These are phyloP conservation scores for Operophtera brumata DNA, from an alignment of 2,888 invertebrate genomes.

Conservation along the genomic window DNA sequence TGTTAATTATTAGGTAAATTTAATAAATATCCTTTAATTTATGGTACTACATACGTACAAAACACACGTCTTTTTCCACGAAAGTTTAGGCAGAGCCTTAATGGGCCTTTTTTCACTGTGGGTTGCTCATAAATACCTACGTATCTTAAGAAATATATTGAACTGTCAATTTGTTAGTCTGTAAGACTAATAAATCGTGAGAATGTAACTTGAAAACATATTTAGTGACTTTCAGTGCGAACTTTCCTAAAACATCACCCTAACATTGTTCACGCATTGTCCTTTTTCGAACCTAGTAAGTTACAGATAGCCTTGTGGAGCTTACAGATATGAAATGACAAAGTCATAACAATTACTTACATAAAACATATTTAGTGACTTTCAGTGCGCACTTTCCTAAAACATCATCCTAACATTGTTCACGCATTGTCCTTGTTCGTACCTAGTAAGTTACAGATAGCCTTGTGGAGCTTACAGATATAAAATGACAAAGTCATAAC, in stretches of 20 bases:
- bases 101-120: no score
- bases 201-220: no score
- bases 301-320: constrained; percentile 16
- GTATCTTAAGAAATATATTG: no score
- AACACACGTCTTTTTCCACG: no score
- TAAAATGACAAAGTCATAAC: constrained; percentile 5
- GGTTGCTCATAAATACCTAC: no score
- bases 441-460: constrained; percentile 14
- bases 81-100: no score
- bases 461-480: constrained; percentile 17
- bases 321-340: constrained; percentile 16
- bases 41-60: no score
- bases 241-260: constrained; percentile 6
- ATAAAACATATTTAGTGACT: no score
- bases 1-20: no score
- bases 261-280: constrained; percentile 21
- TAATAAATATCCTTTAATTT: no score
- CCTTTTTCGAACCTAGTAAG: constrained; percentile 22
- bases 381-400: constrained; percentile 6
- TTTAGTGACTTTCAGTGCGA: neutral
- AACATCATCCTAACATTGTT: constrained; percentile 15
- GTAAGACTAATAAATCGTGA: no score
- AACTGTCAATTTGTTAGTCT: no score
- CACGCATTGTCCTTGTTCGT: constrained; percentile 22
- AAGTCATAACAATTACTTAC: constrained; percentile 20